Evolutionary conservation across 2,113 vertebrate species (phyloP).

Genomic region (Siniperca knerii): DNA sequence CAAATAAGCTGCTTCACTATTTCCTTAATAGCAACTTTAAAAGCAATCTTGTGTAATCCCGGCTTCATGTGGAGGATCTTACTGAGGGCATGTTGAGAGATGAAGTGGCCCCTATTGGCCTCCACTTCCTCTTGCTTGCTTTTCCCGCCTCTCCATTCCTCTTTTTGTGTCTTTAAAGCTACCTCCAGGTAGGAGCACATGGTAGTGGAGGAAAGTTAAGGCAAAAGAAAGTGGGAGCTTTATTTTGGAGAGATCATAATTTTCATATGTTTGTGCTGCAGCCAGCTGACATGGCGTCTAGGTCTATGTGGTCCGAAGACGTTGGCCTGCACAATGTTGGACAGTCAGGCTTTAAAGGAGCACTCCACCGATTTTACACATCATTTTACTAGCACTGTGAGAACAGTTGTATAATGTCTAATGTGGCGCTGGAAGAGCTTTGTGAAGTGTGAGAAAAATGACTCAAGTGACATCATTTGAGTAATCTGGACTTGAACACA

Average conservation of each 20-base stretch:
- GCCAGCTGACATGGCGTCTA: not conserved
- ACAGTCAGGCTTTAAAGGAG: no score
- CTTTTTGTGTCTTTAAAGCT: not conserved
- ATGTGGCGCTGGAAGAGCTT: no score
- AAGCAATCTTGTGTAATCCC: not conserved
- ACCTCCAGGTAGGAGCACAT: not conserved
- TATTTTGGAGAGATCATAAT: not conserved
- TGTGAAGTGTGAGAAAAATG: no score
- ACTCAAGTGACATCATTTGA: no score
- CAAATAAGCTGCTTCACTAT: conserved; percentile 9
- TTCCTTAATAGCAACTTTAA: not conserved
- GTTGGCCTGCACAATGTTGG: no score
- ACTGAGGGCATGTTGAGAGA: not conserved
- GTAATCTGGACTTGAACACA: no score
- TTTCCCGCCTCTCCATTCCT: not conserved
- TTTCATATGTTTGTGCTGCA: not conserved
- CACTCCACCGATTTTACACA: no score
- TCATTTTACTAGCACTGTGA: no score
- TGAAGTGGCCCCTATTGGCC: not conserved
- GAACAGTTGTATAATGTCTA: no score
- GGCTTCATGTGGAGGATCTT: not conserved
- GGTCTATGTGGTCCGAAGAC: not conserved
- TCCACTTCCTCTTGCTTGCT: not conserved
- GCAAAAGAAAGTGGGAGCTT: not conserved
- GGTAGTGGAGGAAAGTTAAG: not conserved